Evolutionary conservation across 2,113 vertebrate species (phyloP).

Genomic region (Bos taurus): ARS-UCD2.0 NC_037335.1:54630001-54630500

Average conservation of each 20-base stretch:
- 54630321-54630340: not conserved
- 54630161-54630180: not conserved
- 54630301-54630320: not conserved
- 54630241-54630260: not conserved
- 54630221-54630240: not conserved
- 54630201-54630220: not conserved
- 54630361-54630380: not conserved
- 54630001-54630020: not conserved
- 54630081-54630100: accelerated
- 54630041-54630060: not conserved
- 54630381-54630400: not conserved
- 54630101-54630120: no score
- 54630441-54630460: not conserved
- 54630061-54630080: not conserved
- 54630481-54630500: conserved; percentile 27
- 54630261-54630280: not conserved
- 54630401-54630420: conserved; percentile 28
- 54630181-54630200: not conserved
- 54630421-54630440: not conserved
- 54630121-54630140: not conserved
- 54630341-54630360: conserved; percentile 8
- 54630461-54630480: not conserved
- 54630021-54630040: not conserved
- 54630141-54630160: not conserved
- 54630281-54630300: not conserved